phyloP scores from a whole-genome alignment of 2,888 invertebrate genomes.

The Apamea sordens region DNA sequence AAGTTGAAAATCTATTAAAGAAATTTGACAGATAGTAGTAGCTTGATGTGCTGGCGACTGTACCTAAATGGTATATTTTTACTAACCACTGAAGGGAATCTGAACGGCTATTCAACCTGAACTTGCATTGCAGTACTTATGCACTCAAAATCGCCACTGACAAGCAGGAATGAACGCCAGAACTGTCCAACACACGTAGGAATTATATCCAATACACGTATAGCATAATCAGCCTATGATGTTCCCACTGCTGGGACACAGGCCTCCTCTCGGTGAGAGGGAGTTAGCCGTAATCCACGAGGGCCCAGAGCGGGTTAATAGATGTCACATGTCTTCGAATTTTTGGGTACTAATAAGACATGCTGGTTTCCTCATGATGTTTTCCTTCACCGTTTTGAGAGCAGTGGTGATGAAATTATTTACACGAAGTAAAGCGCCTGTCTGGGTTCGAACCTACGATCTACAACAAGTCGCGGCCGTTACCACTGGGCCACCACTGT shows the following conservation, averaged over 20 bases:
- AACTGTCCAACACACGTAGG: neutral
- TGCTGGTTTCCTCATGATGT: neutral
- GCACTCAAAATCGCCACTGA: neutral
- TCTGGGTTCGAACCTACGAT: neutral
- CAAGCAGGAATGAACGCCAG: neutral
- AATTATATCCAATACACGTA: neutral
- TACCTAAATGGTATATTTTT: too few species aligned
- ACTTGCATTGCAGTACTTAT: neutral
- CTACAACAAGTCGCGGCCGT: neutral
- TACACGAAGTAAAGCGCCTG: neutral
- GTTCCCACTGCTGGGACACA: neutral
- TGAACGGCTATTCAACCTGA: neutral
- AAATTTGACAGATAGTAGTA: too few species aligned
- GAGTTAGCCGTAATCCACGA: neutral
- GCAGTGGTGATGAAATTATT: neutral
- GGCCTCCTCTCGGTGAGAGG: neutral
- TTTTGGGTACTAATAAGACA: neutral
- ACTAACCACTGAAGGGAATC: neutral
- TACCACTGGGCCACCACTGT: neutral
- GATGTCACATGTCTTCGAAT: neutral
- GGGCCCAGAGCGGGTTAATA: neutral
- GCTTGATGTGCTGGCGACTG: too few species aligned
- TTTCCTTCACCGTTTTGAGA: neutral
- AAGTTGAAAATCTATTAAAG: too few species aligned
- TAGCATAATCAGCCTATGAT: neutral